phyloP scores from a whole-genome alignment of 2,113 vertebrate species.

The Dendrocopos noguchii region DNA sequence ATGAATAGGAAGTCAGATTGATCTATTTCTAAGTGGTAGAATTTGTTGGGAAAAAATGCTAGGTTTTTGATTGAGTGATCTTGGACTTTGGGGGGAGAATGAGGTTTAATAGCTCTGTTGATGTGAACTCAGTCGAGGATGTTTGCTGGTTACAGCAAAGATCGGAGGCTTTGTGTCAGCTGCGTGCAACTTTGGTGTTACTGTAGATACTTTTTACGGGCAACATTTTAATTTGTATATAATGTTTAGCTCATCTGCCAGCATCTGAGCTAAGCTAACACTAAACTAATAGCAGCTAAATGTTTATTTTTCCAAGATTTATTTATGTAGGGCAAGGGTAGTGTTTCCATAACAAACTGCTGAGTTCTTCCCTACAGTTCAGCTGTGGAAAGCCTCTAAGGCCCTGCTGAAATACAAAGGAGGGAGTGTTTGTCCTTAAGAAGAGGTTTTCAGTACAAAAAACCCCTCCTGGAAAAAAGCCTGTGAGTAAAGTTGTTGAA shows the following conservation, averaged over 20 bases:
- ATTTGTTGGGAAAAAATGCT: neutral
- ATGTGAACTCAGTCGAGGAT: neutral
- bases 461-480: neutral
- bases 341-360: neutral
- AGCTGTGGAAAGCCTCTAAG: neutral
- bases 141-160: neutral
- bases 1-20: neutral
- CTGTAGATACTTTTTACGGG: neutral
- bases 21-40: neutral
- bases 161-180: neutral
- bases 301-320: neutral
- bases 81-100: neutral
- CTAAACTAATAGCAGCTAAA: neutral
- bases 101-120: neutral
- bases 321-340: neutral
- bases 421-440: neutral
- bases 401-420: neutral
- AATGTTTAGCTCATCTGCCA: neutral
- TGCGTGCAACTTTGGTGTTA: neutral
- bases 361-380: neutral
- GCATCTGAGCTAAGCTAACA: neutral
- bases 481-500: neutral
- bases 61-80: neutral
- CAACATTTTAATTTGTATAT: neutral
- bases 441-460: neutral